A percentile compares a stretch with the other conserved stretches of the same genome.
phyloP scores from a whole-genome alignment of 2,113 vertebrate genomes.

The Apteryx owenii region DNA sequence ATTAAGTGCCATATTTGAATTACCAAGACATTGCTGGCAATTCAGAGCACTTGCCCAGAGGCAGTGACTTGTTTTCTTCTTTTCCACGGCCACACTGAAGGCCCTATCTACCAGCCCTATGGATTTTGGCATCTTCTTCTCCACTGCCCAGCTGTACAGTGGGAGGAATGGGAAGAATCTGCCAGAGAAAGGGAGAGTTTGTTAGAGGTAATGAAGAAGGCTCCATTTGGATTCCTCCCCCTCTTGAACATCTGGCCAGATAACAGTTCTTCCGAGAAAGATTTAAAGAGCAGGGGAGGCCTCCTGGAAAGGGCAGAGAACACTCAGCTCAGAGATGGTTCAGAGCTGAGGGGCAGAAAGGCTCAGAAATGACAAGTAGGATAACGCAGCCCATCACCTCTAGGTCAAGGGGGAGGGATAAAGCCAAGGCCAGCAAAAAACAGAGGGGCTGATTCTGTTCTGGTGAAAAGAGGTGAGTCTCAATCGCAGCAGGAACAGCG shows the following conservation, averaged over 20 bases:
- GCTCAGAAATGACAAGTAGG: background rate
- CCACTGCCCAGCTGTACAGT: slow-evolving; percentile 30
- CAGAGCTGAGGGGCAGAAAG: background rate
- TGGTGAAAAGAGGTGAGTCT: background rate
- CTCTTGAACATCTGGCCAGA: slow-evolving; percentile 50
- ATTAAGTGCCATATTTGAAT: background rate
- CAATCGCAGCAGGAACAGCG: background rate
- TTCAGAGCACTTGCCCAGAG: background rate
- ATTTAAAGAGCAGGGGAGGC: background rate
- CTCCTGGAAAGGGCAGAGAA: slow-evolving; percentile 9
- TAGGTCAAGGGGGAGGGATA: background rate
- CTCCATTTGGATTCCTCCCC: slow-evolving; percentile 47
- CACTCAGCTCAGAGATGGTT: background rate
- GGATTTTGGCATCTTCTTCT: slow-evolving; percentile 29
- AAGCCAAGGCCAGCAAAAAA: background rate
- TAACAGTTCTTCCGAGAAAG: slow-evolving; percentile 27
- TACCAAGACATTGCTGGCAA: background rate
- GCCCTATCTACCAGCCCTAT: background rate
- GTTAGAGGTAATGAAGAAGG: slow-evolving; percentile 41
- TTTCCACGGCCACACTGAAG: background rate
- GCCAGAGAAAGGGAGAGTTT: slow-evolving; percentile 3
- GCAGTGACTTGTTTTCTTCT: background rate
- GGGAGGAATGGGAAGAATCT: slow-evolving; percentile 55
- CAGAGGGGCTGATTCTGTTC: fast-evolving
- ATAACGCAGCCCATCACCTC: fast-evolving